These are phyloP conservation scores for Cyphomyrmex costatus DNA, from an alignment of 1,140 invertebrate genomes.

Conservation along the genomic window DNA sequence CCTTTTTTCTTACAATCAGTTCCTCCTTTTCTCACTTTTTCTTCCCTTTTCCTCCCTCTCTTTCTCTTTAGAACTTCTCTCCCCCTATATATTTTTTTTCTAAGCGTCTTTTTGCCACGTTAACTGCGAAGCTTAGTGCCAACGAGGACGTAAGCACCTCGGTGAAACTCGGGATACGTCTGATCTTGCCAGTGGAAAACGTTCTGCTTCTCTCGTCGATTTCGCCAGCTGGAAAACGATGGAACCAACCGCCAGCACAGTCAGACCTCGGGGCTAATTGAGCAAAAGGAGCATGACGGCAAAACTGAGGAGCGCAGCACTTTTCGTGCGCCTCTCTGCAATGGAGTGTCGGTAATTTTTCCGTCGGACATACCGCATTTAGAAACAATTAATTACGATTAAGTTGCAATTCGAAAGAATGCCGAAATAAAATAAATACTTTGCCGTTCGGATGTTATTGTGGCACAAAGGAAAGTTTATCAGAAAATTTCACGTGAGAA, in stretches of 20 bases:
- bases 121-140: slow-evolving; percentile 53
- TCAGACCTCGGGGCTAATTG: slow-evolving; percentile 53
- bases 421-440: neutral
- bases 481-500: neutral
- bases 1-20: neutral
- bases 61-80: neutral
- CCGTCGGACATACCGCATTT: slow-evolving; percentile 16
- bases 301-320: slow-evolving; percentile 26
- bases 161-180: slow-evolving; percentile 39
- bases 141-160: slow-evolving; percentile 35
- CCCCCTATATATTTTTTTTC: slow-evolving; percentile 7
- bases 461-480: neutral
- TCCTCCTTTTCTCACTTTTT: neutral
- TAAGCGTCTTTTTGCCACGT: slow-evolving; percentile 36
- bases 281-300: slow-evolving; percentile 54
- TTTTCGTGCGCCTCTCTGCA: slow-evolving; percentile 5
- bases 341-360: neutral
- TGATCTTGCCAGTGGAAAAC: slow-evolving; percentile 33
- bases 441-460: neutral
- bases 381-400: slow-evolving; percentile 24
- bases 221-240: slow-evolving; percentile 37
- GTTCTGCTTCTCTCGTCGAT: slow-evolving; percentile 55
- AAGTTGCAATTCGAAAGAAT: neutral
- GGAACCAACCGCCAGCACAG: slow-evolving; percentile 23
- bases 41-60: neutral